A percentile compares a stretch with the other conserved stretches of the same genome.
These are phyloP conservation scores for Parapristionchus giblindavisi DNA, from an alignment of 2,888 invertebrate genomes.

Conservation along the genomic window DNA sequence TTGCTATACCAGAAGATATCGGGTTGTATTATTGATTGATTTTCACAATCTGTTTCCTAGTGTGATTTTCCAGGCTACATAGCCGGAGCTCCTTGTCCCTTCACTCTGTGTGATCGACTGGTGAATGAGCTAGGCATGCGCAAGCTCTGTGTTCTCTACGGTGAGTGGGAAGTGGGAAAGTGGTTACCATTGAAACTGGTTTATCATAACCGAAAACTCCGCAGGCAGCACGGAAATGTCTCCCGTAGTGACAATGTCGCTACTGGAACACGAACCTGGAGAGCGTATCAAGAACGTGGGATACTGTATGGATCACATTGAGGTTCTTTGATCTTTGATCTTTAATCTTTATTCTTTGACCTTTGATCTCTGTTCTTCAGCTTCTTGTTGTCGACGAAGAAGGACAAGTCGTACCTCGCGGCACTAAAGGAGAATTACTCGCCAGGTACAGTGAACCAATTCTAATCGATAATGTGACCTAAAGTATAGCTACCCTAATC, in stretches of 20 bases:
- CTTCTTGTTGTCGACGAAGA: conserved; percentile 75
- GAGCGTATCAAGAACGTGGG: conserved; percentile 74
- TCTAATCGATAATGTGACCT: neutral
- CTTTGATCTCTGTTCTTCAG: conserved; percentile 16
- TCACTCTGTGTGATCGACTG: conserved; percentile 72
- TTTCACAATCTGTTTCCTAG: neutral
- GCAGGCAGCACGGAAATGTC: conserved; percentile 76
- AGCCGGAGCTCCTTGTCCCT: conserved; percentile 80
- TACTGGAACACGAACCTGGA: conserved; percentile 71
- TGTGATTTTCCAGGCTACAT: conserved; percentile 74
- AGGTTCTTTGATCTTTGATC: conserved; percentile 71
- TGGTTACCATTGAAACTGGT: too few species aligned
- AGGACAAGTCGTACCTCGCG: conserved; percentile 79
- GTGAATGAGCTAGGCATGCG: conserved; percentile 70
- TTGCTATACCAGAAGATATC: neutral
- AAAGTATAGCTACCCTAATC: neutral
- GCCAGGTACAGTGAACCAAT: conserved; percentile 71
- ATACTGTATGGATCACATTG: conserved; percentile 73
- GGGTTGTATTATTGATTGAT: neutral
- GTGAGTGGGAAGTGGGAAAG: conserved; percentile 39
- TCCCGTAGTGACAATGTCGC: conserved; percentile 74
- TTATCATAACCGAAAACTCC: conserved; percentile 60
- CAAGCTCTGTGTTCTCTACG: conserved; percentile 61
- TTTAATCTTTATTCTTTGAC: too few species aligned
- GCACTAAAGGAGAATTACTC: conserved; percentile 81